Evolutionary conservation across 2,888 invertebrate species (phyloP), one percentile per base, ranked within the genome.

Genomic region (Epirrhoe tristata): DNA sequence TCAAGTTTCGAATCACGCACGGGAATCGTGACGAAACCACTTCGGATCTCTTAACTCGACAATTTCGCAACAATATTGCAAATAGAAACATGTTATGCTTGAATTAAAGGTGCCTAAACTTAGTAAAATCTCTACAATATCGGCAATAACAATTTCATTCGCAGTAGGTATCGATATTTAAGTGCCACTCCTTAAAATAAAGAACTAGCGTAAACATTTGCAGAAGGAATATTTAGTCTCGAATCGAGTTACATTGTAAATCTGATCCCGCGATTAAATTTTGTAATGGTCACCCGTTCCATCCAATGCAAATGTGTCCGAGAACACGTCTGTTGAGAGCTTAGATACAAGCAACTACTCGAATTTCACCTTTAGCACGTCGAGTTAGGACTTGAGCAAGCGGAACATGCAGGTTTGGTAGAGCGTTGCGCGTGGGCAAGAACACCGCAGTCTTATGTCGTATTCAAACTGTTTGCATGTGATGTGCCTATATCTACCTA

Each of bases 261-360:
- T 67, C 66, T 67, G 69, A 69, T 70, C 66, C 69, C 58, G 66
- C 64, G 64, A 36, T 70, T 61, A 63, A 63, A 67, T 69, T n/a
- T 54, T 58, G 58, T 72, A 75, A 70, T 82, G 81, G 81, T 78
- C 74, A 79, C 79, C 73, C 70, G 66, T 72, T 66, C 64, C 65
- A 75, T 66, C 64, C 65, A 75, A 82, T 80, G 80, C 78, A 80
- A 81, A 81, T 81, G 77, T 72, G 72, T 70, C 69, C 70, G 70
- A 74, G 73, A 74, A 67, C 65, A 69, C 70, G 75, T 73, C 66
- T 59, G 58, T 36, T 57, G 52, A 61, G 59, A 66, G 69, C 63
- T 67, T 48, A 43, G 54, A 62, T 43, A 48, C 56, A n/a, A 67
- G n/a, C 52, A 31, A 32, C 64, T 36, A 51, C 43, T 59, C 50